Conservation (phyloP, 2,888 invertebrate species). For the Ligdia adustata region DNA sequence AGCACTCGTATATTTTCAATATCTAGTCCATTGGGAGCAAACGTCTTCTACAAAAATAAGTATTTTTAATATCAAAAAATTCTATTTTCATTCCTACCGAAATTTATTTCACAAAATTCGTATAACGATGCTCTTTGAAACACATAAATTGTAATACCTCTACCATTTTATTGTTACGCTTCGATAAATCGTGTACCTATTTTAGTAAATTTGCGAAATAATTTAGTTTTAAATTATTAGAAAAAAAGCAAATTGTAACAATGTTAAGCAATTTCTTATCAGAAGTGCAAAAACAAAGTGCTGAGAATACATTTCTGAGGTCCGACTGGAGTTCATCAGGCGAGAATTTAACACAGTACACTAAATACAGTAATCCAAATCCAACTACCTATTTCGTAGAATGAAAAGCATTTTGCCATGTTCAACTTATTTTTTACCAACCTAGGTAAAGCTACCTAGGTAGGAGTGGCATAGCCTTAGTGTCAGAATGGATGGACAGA, state of each 20-base stretch:
- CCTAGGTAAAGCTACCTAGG: too few relatives aligned
- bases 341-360: conserved; percentile 39
- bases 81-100: conserved; percentile 2
- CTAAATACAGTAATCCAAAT: too few relatives aligned
- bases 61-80: conserved; percentile 16
- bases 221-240: not conserved
- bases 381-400: too few relatives aligned
- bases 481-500: too few relatives aligned
- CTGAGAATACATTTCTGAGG: not conserved
- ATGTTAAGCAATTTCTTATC: not conserved
- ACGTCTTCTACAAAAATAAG: conserved; percentile 8
- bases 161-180: not conserved
- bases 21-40: conserved; percentile 5
- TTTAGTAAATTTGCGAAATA: too few relatives aligned
- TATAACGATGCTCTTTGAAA: not conserved
- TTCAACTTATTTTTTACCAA: too few relatives aligned
- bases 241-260: not conserved
- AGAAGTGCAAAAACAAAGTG: not conserved
- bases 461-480: too few relatives aligned
- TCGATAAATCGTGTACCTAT: too few relatives aligned
- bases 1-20: conserved; percentile 22
- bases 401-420: too few relatives aligned
- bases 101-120: not conserved
- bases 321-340: conserved; percentile 36
- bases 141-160: not conserved